phyloP scores from a whole-genome alignment of 2,797 vertebrate genomes.

The Thaleichthys pacificus region DNA sequence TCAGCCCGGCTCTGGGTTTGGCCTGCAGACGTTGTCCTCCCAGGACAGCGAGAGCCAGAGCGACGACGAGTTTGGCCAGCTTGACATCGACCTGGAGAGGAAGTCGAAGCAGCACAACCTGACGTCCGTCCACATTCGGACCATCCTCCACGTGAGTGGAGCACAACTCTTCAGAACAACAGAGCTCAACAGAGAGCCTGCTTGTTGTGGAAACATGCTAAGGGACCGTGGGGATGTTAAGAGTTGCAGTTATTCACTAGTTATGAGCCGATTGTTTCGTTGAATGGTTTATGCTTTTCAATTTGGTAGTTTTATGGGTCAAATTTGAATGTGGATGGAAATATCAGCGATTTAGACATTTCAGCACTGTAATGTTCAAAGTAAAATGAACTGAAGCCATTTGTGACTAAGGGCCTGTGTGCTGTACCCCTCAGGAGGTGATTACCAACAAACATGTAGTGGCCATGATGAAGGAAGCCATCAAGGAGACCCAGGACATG shows the following conservation, averaged over 20 bases:
- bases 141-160: conserved; percentile 89
- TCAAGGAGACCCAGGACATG: conserved; percentile 87
- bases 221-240: not conserved
- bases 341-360: not conserved
- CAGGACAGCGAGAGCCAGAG: conserved; percentile 61
- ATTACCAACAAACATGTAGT: conserved; percentile 94
- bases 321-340: not conserved
- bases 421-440: conserved; percentile 80
- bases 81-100: conserved; percentile 86
- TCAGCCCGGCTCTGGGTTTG: conserved; percentile 15
- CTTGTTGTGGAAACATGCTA: too few relatives aligned
- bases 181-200: not conserved
- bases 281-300: not conserved
- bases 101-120: conserved; percentile 91
- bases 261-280: not conserved
- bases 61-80: conserved; percentile 70
- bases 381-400: too few relatives aligned
- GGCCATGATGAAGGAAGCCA: conserved; percentile 96
- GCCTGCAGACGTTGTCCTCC: conserved; percentile 20
- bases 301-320: not conserved
- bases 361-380: not conserved
- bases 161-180: not conserved
- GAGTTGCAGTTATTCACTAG: not conserved
- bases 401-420: conserved; percentile 13
- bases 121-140: conserved; percentile 86